These are phyloP conservation scores for Lampris megalopsis DNA, from an alignment of 2,113 vertebrate species.

Conservation along the genomic window DNA sequence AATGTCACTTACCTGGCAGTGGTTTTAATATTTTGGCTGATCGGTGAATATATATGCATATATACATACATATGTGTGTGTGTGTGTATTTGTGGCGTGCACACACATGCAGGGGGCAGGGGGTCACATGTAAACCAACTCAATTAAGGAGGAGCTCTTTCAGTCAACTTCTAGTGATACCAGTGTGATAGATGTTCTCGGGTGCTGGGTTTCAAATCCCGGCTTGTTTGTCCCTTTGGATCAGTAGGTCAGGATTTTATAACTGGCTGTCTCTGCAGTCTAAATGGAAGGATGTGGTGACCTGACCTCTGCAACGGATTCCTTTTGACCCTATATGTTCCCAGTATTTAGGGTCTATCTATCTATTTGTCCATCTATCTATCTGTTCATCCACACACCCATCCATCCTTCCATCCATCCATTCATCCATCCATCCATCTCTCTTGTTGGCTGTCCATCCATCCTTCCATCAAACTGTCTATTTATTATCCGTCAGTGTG, in stretches of 20 bases:
- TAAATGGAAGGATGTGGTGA: slow-evolving; percentile 34
- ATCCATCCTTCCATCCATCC: no score
- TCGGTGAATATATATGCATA: neutral
- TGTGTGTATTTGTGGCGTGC: neutral
- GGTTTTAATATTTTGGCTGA: no score
- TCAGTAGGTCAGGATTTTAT: slow-evolving; percentile 16
- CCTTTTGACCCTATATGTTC: slow-evolving; percentile 37
- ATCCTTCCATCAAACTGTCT: no score
- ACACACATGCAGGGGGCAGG: neutral
- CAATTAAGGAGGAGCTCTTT: neutral
- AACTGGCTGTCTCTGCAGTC: slow-evolving; percentile 3
- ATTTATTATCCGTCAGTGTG: no score
- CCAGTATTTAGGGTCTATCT: neutral
- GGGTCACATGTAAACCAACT: slow-evolving; percentile 6
- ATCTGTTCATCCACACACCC: no score
- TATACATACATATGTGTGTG: neutral
- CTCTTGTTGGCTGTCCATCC: no score
- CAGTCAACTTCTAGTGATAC: slow-evolving; percentile 12
- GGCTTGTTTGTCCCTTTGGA: slow-evolving; percentile 17
- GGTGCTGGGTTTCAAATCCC: slow-evolving; percentile 30
- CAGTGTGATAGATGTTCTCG: slow-evolving; percentile 39
- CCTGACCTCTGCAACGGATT: slow-evolving; percentile 36
- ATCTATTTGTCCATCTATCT: neutral
- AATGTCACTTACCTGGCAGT: no score
- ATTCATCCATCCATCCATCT: no score